phyloP scores from a whole-genome alignment of 2,797 vertebrate species.

The Molossus alvarezi region DNA sequence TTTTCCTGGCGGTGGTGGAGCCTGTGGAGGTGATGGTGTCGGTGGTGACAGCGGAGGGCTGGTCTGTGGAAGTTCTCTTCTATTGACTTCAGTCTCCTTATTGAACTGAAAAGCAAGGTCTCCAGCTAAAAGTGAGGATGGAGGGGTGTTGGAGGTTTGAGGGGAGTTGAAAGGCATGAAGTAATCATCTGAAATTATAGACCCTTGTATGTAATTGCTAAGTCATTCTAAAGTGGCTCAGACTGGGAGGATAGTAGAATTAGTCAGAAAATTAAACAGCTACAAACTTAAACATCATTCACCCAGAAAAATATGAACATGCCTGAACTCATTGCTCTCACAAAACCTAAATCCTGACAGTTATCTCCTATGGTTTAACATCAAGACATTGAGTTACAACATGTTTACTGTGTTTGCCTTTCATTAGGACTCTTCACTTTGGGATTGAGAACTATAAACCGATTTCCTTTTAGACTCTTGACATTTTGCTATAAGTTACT shows the following conservation, averaged over 20 bases:
- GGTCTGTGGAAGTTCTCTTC: not conserved
- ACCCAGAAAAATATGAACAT: not conserved
- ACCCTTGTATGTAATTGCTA: not conserved
- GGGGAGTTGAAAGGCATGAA: not conserved
- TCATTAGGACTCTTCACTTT: slow-evolving; percentile 19
- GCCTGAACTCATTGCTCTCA: slow-evolving; percentile 9
- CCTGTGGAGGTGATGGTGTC: not conserved
- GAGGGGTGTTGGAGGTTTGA: not conserved
- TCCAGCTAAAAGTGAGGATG: not conserved
- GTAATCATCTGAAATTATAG: not conserved
- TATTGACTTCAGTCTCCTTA: not conserved
- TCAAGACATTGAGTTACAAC: slow-evolving; percentile 19
- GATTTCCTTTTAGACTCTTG: slow-evolving; percentile 61
- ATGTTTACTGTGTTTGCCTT: slow-evolving; percentile 57
- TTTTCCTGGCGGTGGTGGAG: too few relatives aligned
- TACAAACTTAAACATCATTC: slow-evolving; percentile 54
- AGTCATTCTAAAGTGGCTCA: not conserved
- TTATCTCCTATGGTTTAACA: slow-evolving; percentile 33
- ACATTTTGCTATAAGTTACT: slow-evolving; percentile 61
- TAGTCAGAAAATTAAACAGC: slow-evolving; percentile 66
- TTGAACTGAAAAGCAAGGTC: not conserved
- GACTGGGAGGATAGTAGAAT: not conserved
- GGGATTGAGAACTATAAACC: not conserved
- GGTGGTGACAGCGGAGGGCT: too few relatives aligned
- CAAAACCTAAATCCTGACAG: not conserved